Percentiles rank a stretch among this genome's conserved stretches.
These are phyloP conservation scores for Jordanella pulchra DNA, from an alignment of 2,797 vertebrate genomes.

Conservation along the genomic window DNA sequence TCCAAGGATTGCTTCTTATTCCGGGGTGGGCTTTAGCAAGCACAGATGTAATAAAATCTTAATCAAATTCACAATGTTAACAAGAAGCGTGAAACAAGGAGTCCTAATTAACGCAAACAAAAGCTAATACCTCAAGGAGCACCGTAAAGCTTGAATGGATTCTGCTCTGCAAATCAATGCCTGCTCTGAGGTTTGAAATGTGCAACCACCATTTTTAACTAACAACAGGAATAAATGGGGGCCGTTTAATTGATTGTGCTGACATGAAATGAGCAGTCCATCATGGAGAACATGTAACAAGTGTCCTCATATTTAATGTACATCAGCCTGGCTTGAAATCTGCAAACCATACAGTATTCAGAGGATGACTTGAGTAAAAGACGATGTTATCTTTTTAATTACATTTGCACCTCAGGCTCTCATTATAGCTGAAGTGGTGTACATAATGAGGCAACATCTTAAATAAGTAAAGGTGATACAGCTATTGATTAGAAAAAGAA, in stretches of 20 bases:
- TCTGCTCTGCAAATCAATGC: conserved; percentile 48
- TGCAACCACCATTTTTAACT: conserved; percentile 37
- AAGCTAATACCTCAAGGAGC: conserved; percentile 25
- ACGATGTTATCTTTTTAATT: conserved; percentile 76
- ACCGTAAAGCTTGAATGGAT: conserved; percentile 31
- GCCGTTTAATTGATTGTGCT: conserved; percentile 34
- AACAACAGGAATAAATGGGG: conserved; percentile 54
- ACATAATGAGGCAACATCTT: conserved; percentile 75
- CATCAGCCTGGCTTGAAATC: conserved; percentile 29
- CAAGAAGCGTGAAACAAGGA: conserved; percentile 20
- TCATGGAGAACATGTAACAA: conserved; percentile 33
- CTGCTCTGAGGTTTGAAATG: conserved; percentile 7
- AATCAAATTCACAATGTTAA: conserved; percentile 36
- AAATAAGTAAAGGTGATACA: conserved; percentile 74
- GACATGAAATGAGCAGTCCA: conserved; percentile 30
- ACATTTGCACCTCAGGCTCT: conserved; percentile 68
- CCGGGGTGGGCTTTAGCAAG: conserved; percentile 16
- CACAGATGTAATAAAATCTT: conserved; percentile 48
- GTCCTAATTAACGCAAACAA: conserved; percentile 56
- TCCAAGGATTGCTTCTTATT: background rate
- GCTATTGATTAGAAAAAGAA: conserved; percentile 67
- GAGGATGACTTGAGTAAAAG: conserved; percentile 40
- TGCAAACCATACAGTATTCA: conserved; percentile 50
- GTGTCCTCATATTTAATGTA: conserved; percentile 45
- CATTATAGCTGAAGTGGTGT: conserved; percentile 64